Base-by-base conservation (phyloP, 2,113 vertebrate species). In the Muntiacus reevesi region DNA sequence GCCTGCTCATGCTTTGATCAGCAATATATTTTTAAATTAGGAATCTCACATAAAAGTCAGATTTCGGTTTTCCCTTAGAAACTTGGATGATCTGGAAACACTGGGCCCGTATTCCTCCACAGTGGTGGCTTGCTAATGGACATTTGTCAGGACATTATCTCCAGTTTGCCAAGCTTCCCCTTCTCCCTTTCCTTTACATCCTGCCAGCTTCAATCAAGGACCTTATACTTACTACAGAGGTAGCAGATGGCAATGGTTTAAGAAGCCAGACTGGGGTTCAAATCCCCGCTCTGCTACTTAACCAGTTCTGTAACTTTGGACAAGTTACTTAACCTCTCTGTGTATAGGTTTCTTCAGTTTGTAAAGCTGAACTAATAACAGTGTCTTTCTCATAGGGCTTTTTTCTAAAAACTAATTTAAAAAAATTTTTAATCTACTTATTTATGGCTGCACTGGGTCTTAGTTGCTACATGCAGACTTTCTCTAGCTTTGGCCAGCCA, bases 291-390 rank as follows among this genome's bases (percentile, higher is more conserved):
- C 87, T 82, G 45, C 43, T 59, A 87, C 36, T 59, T 95, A 60
- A 67, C 15, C 19, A 47, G 36, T 27, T 89, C 30, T 74, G 14
- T 62, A 89, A 50, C 60, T 30, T 25, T 67, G n/a, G 74, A 83
- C 36, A 94, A 92, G 12, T 89, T 52, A 30, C 40, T 92, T 82
- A 86, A 33, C 71, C 27, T 59, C 23, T 91, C 47, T 74, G 6
- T 23, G 5, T 43, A 55, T 43, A 8, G 33, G 60, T 78, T 50
- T 90, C 88, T 94, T 94, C 36, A 71, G 16, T 84, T 90, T 96
- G 36, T 91, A 92, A 87, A 91, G 55, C 5, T 90, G 64, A 67
- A 45, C 19, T 59, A 85, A 87, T 74, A 50, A 84, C 45, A 52
- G 21, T 60, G 13, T 57, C 17, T 86, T 57, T 67, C 33, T 67